Evolutionary conservation across 2,113 vertebrate genomes (phyloP), one percentile per base, ranked within the genome.

Genomic region (Macroglossus sobrinus): DNA sequence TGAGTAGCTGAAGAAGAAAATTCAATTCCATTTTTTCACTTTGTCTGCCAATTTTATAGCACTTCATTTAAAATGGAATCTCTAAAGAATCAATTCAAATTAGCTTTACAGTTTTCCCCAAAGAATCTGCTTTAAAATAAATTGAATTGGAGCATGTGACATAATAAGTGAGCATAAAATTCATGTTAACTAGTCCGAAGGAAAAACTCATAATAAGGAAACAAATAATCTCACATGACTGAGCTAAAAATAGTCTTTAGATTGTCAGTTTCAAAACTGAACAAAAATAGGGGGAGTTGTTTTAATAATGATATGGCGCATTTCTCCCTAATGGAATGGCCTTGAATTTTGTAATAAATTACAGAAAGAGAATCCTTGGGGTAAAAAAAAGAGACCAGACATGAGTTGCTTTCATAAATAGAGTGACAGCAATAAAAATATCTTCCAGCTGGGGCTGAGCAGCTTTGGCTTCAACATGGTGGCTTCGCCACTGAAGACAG

Each of bases 21-120:
- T 98, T 98, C 94, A 97, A 95, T 98, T 98, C 97, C 97, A 95
- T 96, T 98, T 98, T 98, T 98, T 98, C 97, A 98, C 97, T 98
- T 98, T 97, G 97, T 94, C 97, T 98, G 97, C 96, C 97, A 98
- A 95, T 98, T 98, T 98, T 97, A 96, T 95, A 98, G 98, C 97
- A 98, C 97, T 98, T 98, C 97, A 98, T 98, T 98, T 98, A 98
- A 98, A 96, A 97, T 95, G 93, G 93, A 98, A 96, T 98, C 98
- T 98, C 98, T 98, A 97, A 98, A 99, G 98, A 98, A 98, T 98
- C 98, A 89, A 97, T 98, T 98, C 98, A 98, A 98, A 98, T 98
- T 98, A 99, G 98, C 97, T 98, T 98, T 98, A 97, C 98, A 97
- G 98, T 98, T 98, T 98, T 89, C 98, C 98, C 98, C 97, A 97